These are phyloP conservation scores for Lethocerus indicus DNA, from an alignment of 1,140 invertebrate species.

Conservation along the genomic window DNA sequence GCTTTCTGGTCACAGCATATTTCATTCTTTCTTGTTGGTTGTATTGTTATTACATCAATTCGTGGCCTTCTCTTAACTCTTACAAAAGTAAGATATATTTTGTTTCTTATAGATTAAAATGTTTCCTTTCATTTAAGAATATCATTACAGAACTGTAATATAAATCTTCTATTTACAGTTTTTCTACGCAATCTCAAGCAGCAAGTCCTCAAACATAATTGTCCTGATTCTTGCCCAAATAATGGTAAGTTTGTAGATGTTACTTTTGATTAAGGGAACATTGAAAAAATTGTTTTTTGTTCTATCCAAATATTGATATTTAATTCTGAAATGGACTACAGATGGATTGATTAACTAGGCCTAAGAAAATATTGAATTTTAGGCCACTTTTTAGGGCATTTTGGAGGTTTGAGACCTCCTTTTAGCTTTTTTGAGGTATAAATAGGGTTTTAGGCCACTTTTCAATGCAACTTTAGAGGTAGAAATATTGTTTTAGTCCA, in stretches of 20 bases:
- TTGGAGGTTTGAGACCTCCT: no score
- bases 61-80: slow-evolving; percentile 87
- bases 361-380: no score
- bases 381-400: no score
- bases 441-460: no score
- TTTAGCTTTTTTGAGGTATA: no score
- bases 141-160: neutral
- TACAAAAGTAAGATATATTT: slow-evolving; percentile 62
- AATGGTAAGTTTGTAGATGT: slow-evolving; percentile 48
- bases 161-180: slow-evolving; percentile 53
- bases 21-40: slow-evolving; percentile 92
- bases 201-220: slow-evolving; percentile 97
- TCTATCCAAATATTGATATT: neutral
- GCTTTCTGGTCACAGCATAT: slow-evolving; percentile 98
- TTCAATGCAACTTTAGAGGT: no score
- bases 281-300: neutral
- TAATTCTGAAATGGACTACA: neutral
- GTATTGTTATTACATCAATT: slow-evolving; percentile 96
- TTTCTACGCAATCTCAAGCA: slow-evolving; percentile 99
- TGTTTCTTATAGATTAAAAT: slow-evolving; percentile 8
- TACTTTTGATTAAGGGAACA: neutral
- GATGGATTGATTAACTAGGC: no score
- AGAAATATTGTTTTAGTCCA: no score
- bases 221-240: slow-evolving; percentile 93
- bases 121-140: neutral